Conservation (phyloP, 2,113 vertebrate species). For the Carassius auratus region DNA sequence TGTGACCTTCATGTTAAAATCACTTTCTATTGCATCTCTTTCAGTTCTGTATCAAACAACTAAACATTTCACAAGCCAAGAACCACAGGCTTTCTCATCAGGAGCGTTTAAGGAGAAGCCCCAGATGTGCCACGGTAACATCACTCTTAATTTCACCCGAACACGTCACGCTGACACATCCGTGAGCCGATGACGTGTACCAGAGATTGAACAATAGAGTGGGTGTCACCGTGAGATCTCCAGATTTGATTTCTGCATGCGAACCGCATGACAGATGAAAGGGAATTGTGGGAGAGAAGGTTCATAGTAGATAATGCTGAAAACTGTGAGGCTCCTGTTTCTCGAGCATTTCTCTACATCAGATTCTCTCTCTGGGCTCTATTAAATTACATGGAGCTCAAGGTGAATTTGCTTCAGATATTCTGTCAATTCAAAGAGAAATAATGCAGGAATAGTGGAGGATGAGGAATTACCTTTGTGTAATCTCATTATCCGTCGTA, state of each 20-base stretch:
- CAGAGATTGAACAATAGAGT: constrained; percentile 51
- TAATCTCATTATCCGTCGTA: constrained; percentile 30
- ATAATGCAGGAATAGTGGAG: constrained; percentile 31
- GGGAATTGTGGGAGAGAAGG: constrained; percentile 50
- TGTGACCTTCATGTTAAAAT: constrained; percentile 21
- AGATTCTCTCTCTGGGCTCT: constrained; percentile 7
- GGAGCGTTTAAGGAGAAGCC: neutral
- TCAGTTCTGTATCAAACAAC: neutral
- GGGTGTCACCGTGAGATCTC: constrained; percentile 58
- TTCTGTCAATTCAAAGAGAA: constrained; percentile 35
- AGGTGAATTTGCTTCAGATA: constrained; percentile 33
- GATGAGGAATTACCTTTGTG: neutral
- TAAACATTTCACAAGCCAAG: constrained; percentile 1
- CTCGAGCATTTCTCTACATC: constrained; percentile 54
- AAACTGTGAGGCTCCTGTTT: constrained; percentile 51
- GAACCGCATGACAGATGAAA: constrained; percentile 56
- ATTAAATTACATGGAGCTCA: constrained; percentile 31
- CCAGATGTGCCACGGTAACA: neutral
- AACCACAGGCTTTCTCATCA: neutral
- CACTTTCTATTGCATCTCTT: neutral
- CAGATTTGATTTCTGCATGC: constrained; percentile 53
- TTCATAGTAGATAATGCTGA: constrained; percentile 40
- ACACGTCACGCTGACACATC: constrained; percentile 22
- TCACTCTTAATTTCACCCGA: constrained; percentile 32
- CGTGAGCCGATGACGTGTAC: constrained; percentile 36